These are phyloP conservation scores for Chionis minor DNA, from an alignment of 2,113 vertebrate genomes.

Conservation along the genomic window DNA sequence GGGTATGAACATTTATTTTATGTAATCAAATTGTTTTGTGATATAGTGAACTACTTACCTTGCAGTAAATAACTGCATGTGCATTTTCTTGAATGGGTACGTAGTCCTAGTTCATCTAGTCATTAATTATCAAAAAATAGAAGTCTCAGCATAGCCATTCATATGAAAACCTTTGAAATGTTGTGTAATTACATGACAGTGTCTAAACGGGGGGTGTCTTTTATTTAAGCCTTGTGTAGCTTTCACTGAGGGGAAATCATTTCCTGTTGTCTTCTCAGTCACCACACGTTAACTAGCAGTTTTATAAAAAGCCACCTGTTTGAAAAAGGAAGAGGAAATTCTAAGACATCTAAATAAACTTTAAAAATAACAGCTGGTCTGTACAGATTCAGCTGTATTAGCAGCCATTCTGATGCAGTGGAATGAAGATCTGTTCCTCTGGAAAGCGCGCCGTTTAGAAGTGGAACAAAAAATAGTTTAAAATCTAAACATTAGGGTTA, in stretches of 20 bases:
- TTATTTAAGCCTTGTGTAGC: background rate
- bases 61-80: background rate
- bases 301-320: background rate
- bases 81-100: background rate
- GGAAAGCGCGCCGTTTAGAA: background rate
- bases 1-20: constrained; percentile 84
- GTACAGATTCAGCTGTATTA: background rate
- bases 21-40: background rate
- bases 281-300: background rate
- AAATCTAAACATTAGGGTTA: background rate
- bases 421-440: too few species aligned
- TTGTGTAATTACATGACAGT: background rate
- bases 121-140: background rate
- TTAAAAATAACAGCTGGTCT: background rate
- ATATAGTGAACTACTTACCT: background rate
- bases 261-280: background rate
- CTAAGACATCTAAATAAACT: background rate
- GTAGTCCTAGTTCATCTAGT: background rate
- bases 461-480: background rate
- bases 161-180: background rate
- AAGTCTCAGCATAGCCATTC: background rate
- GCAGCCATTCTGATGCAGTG: background rate
- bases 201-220: background rate
- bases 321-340: background rate
- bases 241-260: background rate